Percentiles rank a stretch among this genome's conserved stretches.
Evolutionary conservation across 2,113 vertebrate genomes (phyloP).

Genomic region (Spea bombifrons): DNA sequence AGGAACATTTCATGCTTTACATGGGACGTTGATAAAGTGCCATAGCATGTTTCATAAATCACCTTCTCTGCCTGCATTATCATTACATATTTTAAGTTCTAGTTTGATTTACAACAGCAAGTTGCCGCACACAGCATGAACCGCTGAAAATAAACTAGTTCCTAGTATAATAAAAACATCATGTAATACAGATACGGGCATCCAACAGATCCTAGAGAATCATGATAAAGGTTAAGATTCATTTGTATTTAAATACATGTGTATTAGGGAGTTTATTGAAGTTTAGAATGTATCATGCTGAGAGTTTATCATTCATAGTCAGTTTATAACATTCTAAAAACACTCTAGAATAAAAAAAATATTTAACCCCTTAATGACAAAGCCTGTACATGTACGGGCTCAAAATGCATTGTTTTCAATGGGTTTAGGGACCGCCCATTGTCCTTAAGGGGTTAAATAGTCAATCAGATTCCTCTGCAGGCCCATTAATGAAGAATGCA

Average conservation of each 20-base stretch:
- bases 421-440: no score
- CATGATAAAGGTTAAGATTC: slow-evolving; percentile 36
- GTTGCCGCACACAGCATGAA: slow-evolving; percentile 41
- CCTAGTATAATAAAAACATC: slow-evolving; percentile 42
- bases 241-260: slow-evolving; percentile 25
- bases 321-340: not conserved
- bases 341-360: no score
- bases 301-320: not conserved
- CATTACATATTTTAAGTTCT: slow-evolving; percentile 46
- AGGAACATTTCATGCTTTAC: slow-evolving; percentile 23
- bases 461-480: no score
- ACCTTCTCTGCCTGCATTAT: slow-evolving; percentile 36
- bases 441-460: no score
- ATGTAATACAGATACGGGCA: slow-evolving; percentile 37
- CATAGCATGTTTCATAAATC: slow-evolving; percentile 40
- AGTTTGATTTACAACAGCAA: slow-evolving; percentile 42
- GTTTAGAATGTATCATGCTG: not conserved
- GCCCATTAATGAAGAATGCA: no score
- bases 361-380: no score
- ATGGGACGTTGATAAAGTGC: slow-evolving; percentile 40
- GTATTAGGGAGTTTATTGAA: slow-evolving; percentile 23
- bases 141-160: slow-evolving; percentile 41
- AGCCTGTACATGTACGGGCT: no score
- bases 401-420: no score
- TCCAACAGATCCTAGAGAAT: slow-evolving; percentile 24